A percentile compares a stretch with the other conserved stretches of the same genome.
Conservation (phyloP, 2,888 invertebrate species). For the Dynastes maya region DNA sequence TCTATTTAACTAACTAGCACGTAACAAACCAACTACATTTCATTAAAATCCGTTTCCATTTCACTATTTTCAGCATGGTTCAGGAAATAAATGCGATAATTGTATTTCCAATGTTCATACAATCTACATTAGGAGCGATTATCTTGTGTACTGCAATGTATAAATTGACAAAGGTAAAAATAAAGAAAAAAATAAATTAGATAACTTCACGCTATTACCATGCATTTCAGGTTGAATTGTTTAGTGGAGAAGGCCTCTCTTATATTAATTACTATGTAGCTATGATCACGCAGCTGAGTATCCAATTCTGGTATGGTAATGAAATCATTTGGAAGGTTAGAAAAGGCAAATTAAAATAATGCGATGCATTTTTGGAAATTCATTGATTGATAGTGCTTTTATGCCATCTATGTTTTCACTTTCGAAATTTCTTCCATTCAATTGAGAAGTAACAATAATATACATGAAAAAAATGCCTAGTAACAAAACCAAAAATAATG, state of each 20-base stretch:
- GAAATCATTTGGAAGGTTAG: conserved; percentile 73
- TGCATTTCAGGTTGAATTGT: conserved; percentile 9
- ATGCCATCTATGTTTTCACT: too few relatives aligned
- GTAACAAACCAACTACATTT: too few relatives aligned
- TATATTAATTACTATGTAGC: conserved; percentile 71
- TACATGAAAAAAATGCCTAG: too few relatives aligned
- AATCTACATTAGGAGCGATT: conserved; percentile 64
- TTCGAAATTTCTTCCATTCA: too few relatives aligned
- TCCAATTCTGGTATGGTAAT: conserved; percentile 76
- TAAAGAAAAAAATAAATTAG: neutral
- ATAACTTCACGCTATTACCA: neutral
- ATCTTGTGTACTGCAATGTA: conserved; percentile 68
- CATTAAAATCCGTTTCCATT: too few relatives aligned
- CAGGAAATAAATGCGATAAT: conserved; percentile 61
- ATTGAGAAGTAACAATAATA: too few relatives aligned
- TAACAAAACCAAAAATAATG: too few relatives aligned
- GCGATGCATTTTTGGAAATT: too few relatives aligned
- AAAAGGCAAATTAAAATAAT: neutral
- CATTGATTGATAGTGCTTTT: too few relatives aligned
- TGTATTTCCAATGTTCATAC: conserved; percentile 62
- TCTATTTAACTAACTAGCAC: too few relatives aligned
- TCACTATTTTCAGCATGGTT: conserved; percentile 55
- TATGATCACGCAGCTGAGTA: conserved; percentile 72
- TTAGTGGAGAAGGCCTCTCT: conserved; percentile 66
- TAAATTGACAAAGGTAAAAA: conserved; percentile 64